Evolutionary conservation across 2,888 invertebrate species (phyloP).

Genomic region (Kryphioiulus occultus): DNA sequence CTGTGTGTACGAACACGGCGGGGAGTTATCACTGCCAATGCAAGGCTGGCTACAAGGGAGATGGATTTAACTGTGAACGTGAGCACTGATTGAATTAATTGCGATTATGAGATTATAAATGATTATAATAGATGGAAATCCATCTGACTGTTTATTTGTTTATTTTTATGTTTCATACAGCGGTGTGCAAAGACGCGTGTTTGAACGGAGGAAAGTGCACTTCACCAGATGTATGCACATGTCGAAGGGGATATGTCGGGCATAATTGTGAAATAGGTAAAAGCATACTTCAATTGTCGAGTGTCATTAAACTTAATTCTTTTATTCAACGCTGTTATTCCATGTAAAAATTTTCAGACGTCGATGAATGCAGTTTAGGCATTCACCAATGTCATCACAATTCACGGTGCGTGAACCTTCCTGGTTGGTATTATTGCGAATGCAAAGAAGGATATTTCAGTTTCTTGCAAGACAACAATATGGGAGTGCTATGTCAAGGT

Average conservation of each 20-base stretch:
- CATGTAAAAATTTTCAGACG: constrained; percentile 66
- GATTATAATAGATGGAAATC: too few relatives aligned
- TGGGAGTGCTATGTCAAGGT: constrained; percentile 63
- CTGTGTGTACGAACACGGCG: constrained; percentile 80
- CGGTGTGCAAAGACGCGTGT: constrained; percentile 80
- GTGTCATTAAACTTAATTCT: background rate
- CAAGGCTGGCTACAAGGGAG: constrained; percentile 75
- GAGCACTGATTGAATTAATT: constrained; percentile 57
- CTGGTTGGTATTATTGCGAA: constrained; percentile 88
- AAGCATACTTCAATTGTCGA: background rate
- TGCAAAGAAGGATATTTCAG: constrained; percentile 78
- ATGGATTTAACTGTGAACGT: constrained; percentile 83
- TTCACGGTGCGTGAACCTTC: constrained; percentile 81
- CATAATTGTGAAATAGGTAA: constrained; percentile 76
- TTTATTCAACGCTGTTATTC: background rate
- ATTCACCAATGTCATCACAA: constrained; percentile 76
- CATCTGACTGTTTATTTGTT: background rate
- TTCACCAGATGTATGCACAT: constrained; percentile 78
- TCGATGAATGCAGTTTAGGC: constrained; percentile 81
- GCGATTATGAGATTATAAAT: background rate
- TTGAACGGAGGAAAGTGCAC: constrained; percentile 83
- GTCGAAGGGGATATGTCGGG: constrained; percentile 82
- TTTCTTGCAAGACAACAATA: constrained; percentile 57
- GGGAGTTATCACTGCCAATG: constrained; percentile 79
- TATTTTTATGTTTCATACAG: constrained; percentile 65